These are phyloP conservation scores for Eubucco bourcierii DNA, from an alignment of 2,113 vertebrate species.

Conservation along the genomic window DNA sequence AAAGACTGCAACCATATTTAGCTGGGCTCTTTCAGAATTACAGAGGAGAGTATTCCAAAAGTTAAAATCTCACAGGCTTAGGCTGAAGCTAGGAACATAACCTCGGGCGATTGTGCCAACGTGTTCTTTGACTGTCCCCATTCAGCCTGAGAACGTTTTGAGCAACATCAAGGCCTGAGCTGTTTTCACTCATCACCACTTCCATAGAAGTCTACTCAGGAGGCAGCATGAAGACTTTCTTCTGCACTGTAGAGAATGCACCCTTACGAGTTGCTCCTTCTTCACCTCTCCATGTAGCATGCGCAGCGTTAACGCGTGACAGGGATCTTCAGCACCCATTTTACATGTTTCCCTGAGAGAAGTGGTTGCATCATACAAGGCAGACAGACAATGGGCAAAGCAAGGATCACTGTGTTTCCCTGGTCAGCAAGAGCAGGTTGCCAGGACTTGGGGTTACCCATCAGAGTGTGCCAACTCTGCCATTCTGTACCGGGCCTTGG, in stretches of 20 bases:
- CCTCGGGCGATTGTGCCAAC: background rate
- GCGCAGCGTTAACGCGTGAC: background rate
- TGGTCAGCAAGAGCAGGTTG: background rate
- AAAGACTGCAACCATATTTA: background rate
- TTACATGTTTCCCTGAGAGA: background rate
- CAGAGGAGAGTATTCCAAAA: background rate
- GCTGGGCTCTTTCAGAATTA: background rate
- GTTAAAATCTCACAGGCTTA: background rate
- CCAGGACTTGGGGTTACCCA: accelerated
- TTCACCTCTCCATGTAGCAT: background rate
- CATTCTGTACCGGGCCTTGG: background rate
- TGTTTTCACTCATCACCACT: background rate
- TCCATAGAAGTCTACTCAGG: background rate
- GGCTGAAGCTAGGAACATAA: background rate
- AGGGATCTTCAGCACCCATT: background rate
- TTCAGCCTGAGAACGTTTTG: background rate
- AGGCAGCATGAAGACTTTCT: background rate
- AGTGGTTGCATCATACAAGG: background rate
- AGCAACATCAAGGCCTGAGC: background rate
- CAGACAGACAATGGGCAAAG: background rate
- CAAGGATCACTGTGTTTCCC: background rate
- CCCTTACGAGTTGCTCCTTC: background rate
- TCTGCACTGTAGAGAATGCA: background rate
- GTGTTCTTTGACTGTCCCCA: background rate
- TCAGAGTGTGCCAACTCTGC: accelerated